Evolutionary conservation across 2,797 vertebrate species (phyloP).

Genomic region (Thunnus albacares): DNA sequence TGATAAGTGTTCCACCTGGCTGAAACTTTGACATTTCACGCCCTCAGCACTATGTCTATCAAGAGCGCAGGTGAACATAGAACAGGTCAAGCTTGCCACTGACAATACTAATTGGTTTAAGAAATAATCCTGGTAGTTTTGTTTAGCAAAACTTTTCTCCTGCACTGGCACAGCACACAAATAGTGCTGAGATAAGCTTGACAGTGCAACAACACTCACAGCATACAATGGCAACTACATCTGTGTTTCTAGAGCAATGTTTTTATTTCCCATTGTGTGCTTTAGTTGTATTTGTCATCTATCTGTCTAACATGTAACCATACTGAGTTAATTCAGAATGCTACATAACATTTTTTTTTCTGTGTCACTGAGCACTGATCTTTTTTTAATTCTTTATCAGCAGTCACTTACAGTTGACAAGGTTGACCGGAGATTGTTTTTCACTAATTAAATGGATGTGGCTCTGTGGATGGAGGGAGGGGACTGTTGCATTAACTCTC

Average conservation of each 20-base stretch:
- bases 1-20: background rate
- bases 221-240: background rate
- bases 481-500: background rate
- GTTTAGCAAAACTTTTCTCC: background rate
- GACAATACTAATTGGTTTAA: background rate
- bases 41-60: background rate
- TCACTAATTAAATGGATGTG: constrained; percentile 13
- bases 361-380: constrained; percentile 13
- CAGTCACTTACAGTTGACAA: background rate
- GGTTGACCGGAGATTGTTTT: constrained; percentile 6
- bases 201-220: background rate
- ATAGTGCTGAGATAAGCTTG: background rate
- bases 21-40: background rate
- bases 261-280: background rate
- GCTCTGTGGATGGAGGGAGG: background rate
- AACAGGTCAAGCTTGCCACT: background rate
- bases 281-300: background rate
- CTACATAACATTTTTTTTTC: background rate
- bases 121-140: background rate
- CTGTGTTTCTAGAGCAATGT: background rate
- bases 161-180: background rate
- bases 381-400: constrained; percentile 5
- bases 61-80: background rate
- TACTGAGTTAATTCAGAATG: background rate
- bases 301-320: background rate